Base-by-base conservation (phyloP, 37 sponge, comb jelly and placozoan genomes). In the Dysidea cf. avara region DNA sequence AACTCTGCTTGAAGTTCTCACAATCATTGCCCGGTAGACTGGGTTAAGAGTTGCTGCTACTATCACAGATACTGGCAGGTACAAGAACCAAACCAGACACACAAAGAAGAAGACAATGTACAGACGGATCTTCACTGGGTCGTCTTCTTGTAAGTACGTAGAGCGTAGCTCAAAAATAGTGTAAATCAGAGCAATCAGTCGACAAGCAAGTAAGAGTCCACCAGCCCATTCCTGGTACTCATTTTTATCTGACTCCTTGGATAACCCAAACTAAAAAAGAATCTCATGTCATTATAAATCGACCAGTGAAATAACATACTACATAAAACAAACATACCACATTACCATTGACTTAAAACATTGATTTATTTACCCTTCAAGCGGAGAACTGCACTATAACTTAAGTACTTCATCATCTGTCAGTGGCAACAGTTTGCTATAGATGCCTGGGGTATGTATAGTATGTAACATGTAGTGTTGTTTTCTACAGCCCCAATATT, bases 71-170 rank as follows among this genome's bases (percentile, higher is more conserved):
- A 84, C 0, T 26, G 85, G 90, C 48, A 89, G 83, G 40, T 83
- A 89, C 38, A 66, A 57, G 43, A 89, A 89, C 90, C 90, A 89
- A 21, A 84, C 43, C 0, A 74, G 32, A 32, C 74, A 89, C 24
- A 55, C n/a, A 11, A 79, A 64, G 0, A 39, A 33, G 0, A 89
- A 32, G n/a, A 60, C 21, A 22, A 61, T 20, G 63, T 89, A 89
- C 36, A 89, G 66, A 1, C 26, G 39, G 25, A 83, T 61, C 14
- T 61, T 69, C 0, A 49, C 12, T 13, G 38, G 69, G 3, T 58
- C 66, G 40, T 80, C 79, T 71, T 89, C 90, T 31, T 86, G 81
- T 33, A 79, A 74, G 56, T 84, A 84, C 2, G 58, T 77, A 59
- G 78, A 76, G 29, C 81, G 61, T 64, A 89, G 57, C 46, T 80